These are phyloP conservation scores for Reticulitermes speratus DNA, from an alignment of 1,140 invertebrate genomes.

Conservation along the genomic window DNA sequence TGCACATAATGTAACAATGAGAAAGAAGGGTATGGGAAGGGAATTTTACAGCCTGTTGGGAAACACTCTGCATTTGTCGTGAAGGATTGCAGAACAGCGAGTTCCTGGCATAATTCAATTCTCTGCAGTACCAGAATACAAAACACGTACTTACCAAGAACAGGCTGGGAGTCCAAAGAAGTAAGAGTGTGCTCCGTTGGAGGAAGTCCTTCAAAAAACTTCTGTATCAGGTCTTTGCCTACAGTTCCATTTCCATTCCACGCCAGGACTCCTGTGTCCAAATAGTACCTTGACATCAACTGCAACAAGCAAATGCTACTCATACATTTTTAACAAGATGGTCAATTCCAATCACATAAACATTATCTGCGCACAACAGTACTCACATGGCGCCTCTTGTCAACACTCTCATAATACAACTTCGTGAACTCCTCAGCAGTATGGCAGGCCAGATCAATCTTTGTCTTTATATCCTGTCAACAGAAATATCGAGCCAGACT, in stretches of 20 bases:
- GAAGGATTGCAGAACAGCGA: no score
- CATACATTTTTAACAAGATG: not conserved
- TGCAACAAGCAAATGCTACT: constrained; percentile 44
- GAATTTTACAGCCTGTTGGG: no score
- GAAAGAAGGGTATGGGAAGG: no score
- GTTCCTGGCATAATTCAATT: no score
- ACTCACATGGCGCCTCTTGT: constrained; percentile 77
- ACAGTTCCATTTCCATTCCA: constrained; percentile 83
- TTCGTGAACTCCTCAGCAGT: constrained; percentile 80
- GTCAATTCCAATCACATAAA: no score
- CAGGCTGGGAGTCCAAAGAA: constrained; percentile 75
- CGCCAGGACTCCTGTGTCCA: constrained; percentile 73
- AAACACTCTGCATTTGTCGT: no score
- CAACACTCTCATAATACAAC: constrained; percentile 77
- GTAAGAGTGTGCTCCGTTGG: constrained; percentile 65
- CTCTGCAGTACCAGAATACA: no score
- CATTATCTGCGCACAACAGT: no score
- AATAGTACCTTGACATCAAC: constrained; percentile 73
- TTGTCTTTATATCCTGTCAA: constrained; percentile 50
- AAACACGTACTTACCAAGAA: not conserved
- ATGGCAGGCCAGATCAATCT: constrained; percentile 71
- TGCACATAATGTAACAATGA: no score
- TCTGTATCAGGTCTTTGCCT: constrained; percentile 73
- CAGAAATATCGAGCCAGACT: constrained; percentile 29
- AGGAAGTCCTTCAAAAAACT: constrained; percentile 74